Evolutionary conservation across 2,888 invertebrate species (phyloP).

Genomic region (Nemotelus pantherinus): DNA sequence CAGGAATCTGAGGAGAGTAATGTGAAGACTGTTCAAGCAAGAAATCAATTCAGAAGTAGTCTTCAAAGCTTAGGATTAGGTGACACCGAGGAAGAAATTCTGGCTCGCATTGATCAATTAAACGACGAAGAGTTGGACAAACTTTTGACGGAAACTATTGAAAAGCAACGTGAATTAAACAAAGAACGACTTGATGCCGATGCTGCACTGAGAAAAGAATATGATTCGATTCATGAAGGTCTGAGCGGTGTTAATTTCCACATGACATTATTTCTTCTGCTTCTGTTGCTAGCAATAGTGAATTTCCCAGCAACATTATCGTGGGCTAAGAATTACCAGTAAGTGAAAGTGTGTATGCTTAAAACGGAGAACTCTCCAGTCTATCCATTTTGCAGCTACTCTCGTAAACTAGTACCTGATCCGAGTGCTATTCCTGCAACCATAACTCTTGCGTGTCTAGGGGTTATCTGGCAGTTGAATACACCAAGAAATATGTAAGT

Average conservation of each 20-base stretch:
- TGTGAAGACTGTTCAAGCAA: conserved; percentile 4
- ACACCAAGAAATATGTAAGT: conserved; percentile 75
- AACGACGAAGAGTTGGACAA: conserved; percentile 52
- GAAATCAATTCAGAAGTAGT: conserved; percentile 48
- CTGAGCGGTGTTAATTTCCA: conserved; percentile 75
- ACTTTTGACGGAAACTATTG: conserved; percentile 52
- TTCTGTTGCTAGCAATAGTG: conserved; percentile 72
- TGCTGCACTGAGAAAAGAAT: conserved; percentile 53
- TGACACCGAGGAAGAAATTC: conserved; percentile 37
- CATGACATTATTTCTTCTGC: conserved; percentile 76
- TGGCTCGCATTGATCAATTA: conserved; percentile 39
- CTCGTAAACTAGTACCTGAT: conserved; percentile 70
- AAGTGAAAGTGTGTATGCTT: conserved; percentile 58
- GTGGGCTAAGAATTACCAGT: conserved; percentile 85
- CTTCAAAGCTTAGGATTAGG: conserved; percentile 7
- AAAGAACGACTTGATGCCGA: conserved; percentile 52
- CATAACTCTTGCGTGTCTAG: conserved; percentile 69
- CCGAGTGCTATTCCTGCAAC: conserved; percentile 71
- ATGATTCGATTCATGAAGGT: conserved; percentile 55
- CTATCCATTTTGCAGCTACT: conserved; percentile 45
- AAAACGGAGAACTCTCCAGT: not conserved
- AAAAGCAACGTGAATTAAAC: conserved; percentile 51
- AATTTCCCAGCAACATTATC: conserved; percentile 78
- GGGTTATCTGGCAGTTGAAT: conserved; percentile 74
- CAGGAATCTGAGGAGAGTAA: not conserved